Conservation (phyloP, 2,888 invertebrate species). For the Brachycybe producta region DNA sequence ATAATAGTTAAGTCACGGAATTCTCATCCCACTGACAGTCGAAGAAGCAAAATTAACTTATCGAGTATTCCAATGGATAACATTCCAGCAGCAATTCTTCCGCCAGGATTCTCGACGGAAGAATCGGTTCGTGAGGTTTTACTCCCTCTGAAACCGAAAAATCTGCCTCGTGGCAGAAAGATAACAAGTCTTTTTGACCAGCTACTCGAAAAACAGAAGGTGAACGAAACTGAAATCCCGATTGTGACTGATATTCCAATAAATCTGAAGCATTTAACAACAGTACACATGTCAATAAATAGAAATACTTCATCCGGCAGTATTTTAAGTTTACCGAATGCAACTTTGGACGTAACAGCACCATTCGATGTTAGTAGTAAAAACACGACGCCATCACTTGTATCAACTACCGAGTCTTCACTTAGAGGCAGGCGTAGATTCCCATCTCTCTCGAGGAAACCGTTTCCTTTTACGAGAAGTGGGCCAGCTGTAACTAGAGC, state of each 20-base stretch:
- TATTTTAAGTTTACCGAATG: too few relatives aligned
- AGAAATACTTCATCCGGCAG: too few relatives aligned
- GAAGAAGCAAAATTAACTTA: neutral
- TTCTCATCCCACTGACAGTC: too few relatives aligned
- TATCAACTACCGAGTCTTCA: neutral
- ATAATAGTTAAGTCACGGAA: too few relatives aligned
- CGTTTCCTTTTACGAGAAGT: conserved; percentile 10
- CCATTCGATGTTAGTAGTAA: neutral
- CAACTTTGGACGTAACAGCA: neutral
- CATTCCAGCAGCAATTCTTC: conserved; percentile 3
- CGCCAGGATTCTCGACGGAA: conserved; percentile 13
- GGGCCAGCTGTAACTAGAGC: conserved; percentile 6
- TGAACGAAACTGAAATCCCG: neutral
- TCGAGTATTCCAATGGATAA: conserved; percentile 11
- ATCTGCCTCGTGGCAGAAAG: conserved; percentile 11
- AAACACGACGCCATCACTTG: neutral
- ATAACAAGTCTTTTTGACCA: conserved; percentile 12
- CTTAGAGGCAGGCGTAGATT: conserved; percentile 1
- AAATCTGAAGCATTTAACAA: neutral
- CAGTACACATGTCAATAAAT: too few relatives aligned
- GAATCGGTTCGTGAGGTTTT: conserved; percentile 1
- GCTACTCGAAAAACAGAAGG: conserved; percentile 12
- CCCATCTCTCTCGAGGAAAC: conserved; percentile 13
- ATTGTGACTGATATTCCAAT: neutral
- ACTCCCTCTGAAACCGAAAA: conserved; percentile 11